Percentiles rank a stretch among this genome's conserved stretches.
Evolutionary conservation across 2,113 vertebrate species (phyloP).

Genomic region (Atractosteus spatula): DNA sequence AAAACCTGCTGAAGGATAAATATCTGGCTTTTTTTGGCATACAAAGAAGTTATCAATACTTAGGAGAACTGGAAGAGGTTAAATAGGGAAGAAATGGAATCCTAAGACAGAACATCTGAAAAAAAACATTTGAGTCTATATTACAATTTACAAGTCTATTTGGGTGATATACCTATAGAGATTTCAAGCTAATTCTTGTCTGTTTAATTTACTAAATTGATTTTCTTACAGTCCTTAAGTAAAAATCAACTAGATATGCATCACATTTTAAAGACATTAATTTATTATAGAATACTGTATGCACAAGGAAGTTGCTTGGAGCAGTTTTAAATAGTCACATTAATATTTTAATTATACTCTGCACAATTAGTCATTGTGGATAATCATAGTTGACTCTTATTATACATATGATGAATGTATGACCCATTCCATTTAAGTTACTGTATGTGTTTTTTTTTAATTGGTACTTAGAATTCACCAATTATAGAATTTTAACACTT

Average conservation of each 20-base stretch:
- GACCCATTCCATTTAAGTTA: neutral
- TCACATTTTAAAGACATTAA: slow-evolving; percentile 8
- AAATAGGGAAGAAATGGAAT: no score
- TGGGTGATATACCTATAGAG: neutral
- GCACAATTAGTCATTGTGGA: slow-evolving; percentile 12
- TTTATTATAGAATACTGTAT: neutral
- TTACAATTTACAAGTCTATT: slow-evolving; percentile 7
- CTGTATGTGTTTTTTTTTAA: no score
- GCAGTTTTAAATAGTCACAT: neutral
- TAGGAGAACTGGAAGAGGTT: no score
- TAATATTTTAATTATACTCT: slow-evolving; percentile 1
- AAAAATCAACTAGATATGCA: neutral
- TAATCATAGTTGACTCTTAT: neutral
- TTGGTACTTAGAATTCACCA: no score
- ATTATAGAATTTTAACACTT: no score
- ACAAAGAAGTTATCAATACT: neutral
- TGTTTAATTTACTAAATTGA: neutral
- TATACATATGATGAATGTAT: slow-evolving; percentile 7
- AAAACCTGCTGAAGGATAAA: no score
- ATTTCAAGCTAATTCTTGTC: neutral
- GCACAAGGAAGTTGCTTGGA: neutral
- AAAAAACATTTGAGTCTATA: no score
- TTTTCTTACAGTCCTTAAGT: slow-evolving; percentile 4
- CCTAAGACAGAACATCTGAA: no score
- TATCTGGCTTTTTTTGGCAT: neutral